Base-by-base conservation (phyloP, 2,797 vertebrate species). In the Rhinella marina region DNA sequence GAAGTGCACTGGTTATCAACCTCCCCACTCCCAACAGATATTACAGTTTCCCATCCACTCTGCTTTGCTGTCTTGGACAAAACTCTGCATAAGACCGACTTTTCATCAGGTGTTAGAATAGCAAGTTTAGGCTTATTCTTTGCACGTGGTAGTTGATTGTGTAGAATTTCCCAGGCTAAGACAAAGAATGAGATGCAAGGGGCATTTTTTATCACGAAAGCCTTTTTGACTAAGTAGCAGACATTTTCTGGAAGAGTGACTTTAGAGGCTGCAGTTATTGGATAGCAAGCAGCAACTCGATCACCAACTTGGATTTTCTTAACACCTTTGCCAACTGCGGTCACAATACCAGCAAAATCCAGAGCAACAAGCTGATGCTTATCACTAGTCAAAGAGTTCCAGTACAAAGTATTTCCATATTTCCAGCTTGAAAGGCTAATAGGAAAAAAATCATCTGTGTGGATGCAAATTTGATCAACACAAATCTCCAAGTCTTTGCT, bases 401-500 rank as follows among this genome's bases (percentile, higher is more conserved):
- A 98, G 21, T 97, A 97, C 8, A 97, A 77, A 0, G 95, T 94
- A 41, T 92, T 92, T 14, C 95, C 94, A 88, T 94, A 96, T 64
- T 85, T 91, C 25, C 92, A 82, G 86, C 96, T 95, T 21, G 96
- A 95, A 84, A 92, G 27, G 72, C 92, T 96, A 88, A 97, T 90
- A 48, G 97, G 96, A 91, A 96, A 98, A 92, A 95, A 97, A 91
- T 98, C 96, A 3, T 95, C 95, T 10, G 97, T 96, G 91, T 98
- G 97, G 54, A 96, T 88, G 64, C 96, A 96, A n/a, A 97, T 90
- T 90, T 92, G 94, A 61, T 92, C 93, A 11, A 97, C 90, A 89
- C 93, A 90, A 88, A 97, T 91, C 92, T 97, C 95, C 78, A 96
- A 91, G 2, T 91, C 92, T 59, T 92, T 91, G 50, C 85, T 86